Evolutionary conservation across 2,888 invertebrate genomes (phyloP).

Genomic region (Cantharis lateralis): DNA sequence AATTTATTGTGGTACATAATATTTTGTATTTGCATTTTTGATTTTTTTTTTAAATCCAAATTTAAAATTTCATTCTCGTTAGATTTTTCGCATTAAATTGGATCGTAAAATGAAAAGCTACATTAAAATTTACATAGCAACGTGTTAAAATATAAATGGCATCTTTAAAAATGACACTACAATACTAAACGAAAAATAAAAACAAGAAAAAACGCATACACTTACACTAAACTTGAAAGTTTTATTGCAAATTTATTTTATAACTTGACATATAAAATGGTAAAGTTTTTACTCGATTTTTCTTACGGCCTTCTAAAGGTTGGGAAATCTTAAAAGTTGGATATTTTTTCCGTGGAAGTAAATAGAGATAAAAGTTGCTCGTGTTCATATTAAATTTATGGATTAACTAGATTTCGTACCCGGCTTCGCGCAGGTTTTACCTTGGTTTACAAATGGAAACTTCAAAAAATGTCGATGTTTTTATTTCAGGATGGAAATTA

Average conservation of each 20-base stretch:
- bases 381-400: neutral
- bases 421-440: too few species aligned
- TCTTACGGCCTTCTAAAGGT: neutral
- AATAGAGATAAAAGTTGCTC: neutral
- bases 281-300: neutral
- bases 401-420: neutral
- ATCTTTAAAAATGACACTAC: neutral
- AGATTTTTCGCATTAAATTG: neutral
- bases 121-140: neutral
- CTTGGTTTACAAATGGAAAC: too few species aligned
- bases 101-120: neutral
- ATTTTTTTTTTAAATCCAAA: too few species aligned
- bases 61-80: too few species aligned
- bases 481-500: too few species aligned
- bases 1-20: too few species aligned
- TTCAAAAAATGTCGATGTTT: too few species aligned
- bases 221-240: neutral
- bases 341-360: neutral
- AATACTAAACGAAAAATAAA: neutral
- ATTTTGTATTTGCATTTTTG: too few species aligned
- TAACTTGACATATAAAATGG: neutral
- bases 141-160: neutral
- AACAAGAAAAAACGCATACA: neutral
- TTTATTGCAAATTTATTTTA: neutral
- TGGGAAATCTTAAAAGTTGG: neutral